phyloP scores from a whole-genome alignment of 2,797 vertebrate genomes.

The Spinibarbus caldwelli region DNA sequence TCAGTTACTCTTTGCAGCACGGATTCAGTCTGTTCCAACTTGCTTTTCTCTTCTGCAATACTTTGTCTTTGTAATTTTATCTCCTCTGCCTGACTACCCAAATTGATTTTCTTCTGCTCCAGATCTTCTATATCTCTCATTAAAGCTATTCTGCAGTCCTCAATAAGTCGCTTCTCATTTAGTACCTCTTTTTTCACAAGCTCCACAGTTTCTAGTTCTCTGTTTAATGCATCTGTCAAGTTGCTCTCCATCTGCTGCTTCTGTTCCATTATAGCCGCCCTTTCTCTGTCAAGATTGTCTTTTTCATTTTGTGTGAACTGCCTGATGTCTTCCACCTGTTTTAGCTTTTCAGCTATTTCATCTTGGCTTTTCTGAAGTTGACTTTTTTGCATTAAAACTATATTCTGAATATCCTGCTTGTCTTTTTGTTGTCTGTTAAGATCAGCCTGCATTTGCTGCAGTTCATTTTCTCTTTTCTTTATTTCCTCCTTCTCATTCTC shows the following conservation, averaged over 20 bases:
- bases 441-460: slow-evolving; percentile 28
- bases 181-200: slow-evolving; percentile 19
- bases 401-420: slow-evolving; percentile 8
- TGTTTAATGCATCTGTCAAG: slow-evolving; percentile 30
- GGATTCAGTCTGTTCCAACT: slow-evolving; percentile 25
- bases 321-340: neutral
- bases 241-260: slow-evolving; percentile 24
- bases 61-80: slow-evolving; percentile 27
- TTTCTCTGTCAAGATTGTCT: slow-evolving; percentile 33
- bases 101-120: slow-evolving; percentile 4
- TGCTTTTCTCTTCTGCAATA: neutral
- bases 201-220: neutral
- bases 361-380: slow-evolving; percentile 21
- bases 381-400: slow-evolving; percentile 17
- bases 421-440: slow-evolving; percentile 28
- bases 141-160: slow-evolving; percentile 29
- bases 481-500: slow-evolving; percentile 10
- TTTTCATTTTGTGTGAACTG: slow-evolving; percentile 38
- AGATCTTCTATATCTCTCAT: slow-evolving; percentile 20
- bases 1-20: slow-evolving; percentile 21
- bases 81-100: slow-evolving; percentile 5
- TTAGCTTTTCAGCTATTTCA: slow-evolving; percentile 11
- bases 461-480: slow-evolving; percentile 28
- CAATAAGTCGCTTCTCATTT: slow-evolving; percentile 20
- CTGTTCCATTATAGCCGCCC: slow-evolving; percentile 11